Evolutionary conservation across 2,888 invertebrate species (phyloP), one percentile per base, ranked within the genome.

Genomic region (Serripes groenlandicus): DNA sequence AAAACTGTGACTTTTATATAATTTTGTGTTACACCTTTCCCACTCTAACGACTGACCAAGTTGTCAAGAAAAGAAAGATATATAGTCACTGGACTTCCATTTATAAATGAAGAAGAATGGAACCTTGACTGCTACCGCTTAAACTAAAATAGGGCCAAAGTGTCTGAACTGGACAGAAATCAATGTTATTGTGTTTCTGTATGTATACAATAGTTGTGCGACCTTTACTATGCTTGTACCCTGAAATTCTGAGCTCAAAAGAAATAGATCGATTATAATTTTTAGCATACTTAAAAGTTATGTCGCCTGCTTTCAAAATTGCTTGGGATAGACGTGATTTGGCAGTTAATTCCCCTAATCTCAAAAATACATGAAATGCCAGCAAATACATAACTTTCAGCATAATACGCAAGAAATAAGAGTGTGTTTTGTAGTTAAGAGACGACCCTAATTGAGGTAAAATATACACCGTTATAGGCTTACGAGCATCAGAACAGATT

Each of bases 261-360:
- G n/a, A 21, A 34, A 9, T 21, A 35, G 64, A 37, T 26, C 9
- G n/a, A 21, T 35, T 35, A 23, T 5, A 32, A 18, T 18, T 3
- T 18, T 21, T 11, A 23, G 9, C 21, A 64, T 35, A 64, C 30
- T 64, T 64, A 64, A 64, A 64, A 35, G 3, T 64, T 21, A 64
- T 37, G 37, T 64, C 37, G 18, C 18, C 15, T 21, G 18, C 9
- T 64, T 21, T 28, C 21, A 64, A 26, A 21, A 64, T 21, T 9
- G 37, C 34, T 37, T 21, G n/a, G n/a, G 9, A n/a, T 32, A 21
- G 21, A 21, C 21, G 21, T 21, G 64, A 64, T 64, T 30, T 72
- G 5, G n/a, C 4, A 0, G 78, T 35, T 0, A 78, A 34, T 69
- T 84, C 84, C n/a, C 84, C 81, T 9, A 84, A 35, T 7, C 84